Conservation (phyloP, 2,113 vertebrate genomes). For the Apodemus sylvaticus region DNA sequence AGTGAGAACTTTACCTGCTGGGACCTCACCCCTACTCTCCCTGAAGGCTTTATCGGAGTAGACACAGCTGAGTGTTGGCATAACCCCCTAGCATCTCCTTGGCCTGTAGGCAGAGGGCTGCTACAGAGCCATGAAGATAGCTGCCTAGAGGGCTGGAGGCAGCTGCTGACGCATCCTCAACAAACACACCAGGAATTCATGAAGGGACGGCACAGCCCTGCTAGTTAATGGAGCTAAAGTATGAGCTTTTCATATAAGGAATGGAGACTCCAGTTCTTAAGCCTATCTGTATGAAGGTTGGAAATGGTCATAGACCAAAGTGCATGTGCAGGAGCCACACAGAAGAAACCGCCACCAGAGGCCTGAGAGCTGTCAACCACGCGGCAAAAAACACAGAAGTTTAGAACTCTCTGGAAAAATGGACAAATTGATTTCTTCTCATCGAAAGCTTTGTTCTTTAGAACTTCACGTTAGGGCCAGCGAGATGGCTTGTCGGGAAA, state of each 20-base stretch:
- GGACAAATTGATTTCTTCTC: not conserved
- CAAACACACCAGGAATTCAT: not conserved
- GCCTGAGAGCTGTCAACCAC: not conserved
- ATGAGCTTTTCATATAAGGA: not conserved
- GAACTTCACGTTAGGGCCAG: not conserved
- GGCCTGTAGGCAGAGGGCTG: not conserved
- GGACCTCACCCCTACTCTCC: no score
- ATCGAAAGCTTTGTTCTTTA: not conserved
- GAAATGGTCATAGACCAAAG: not conserved
- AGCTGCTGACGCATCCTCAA: not conserved
- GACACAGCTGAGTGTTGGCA: fast-evolving
- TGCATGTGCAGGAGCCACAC: not conserved
- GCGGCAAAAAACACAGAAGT: not conserved
- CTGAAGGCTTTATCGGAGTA: not conserved
- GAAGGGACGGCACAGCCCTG: fast-evolving
- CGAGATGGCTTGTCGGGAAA: not conserved
- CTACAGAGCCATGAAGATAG: not conserved
- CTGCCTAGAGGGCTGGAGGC: no score
- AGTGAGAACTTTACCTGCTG: no score
- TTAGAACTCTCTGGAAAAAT: not conserved
- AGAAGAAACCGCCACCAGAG: not conserved
- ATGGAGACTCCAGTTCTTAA: not conserved
- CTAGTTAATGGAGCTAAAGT: not conserved
- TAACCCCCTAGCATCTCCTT: no score
- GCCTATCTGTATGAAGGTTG: not conserved